These are phyloP conservation scores for Mechanitis messenoides DNA, from an alignment of 2,888 invertebrate species.

Conservation along the genomic window DNA sequence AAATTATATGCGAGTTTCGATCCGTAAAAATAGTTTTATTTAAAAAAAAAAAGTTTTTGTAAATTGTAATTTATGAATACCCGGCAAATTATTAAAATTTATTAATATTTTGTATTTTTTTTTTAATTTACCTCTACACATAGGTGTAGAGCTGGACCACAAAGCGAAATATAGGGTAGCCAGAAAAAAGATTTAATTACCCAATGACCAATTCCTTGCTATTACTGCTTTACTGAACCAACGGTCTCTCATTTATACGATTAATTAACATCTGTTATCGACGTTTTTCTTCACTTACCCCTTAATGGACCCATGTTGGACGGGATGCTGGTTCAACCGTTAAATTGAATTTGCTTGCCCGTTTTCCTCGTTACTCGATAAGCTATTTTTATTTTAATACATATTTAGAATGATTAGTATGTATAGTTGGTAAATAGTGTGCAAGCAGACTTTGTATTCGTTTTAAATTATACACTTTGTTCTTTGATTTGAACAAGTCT, in stretches of 20 bases:
- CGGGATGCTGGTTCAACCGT: slow-evolving; percentile 49
- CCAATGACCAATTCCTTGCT: slow-evolving; percentile 4
- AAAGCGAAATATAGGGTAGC: neutral
- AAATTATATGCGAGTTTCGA: no score
- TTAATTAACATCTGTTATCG: slow-evolving; percentile 71
- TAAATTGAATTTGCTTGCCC: slow-evolving; percentile 60
- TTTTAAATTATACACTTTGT: neutral
- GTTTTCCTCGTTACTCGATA: slow-evolving; percentile 36
- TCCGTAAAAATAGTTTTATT: no score
- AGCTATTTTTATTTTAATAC: slow-evolving; percentile 31
- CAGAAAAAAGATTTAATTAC: slow-evolving; percentile 5
- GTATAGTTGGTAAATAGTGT: neutral
- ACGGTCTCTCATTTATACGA: slow-evolving; percentile 56
- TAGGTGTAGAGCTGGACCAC: no score
- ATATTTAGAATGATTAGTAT: slow-evolving; percentile 11
- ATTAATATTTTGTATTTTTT: no score
- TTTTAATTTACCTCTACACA: no score
- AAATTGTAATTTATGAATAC: no score
- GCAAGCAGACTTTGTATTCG: neutral
- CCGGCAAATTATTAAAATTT: neutral
- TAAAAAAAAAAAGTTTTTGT: no score
- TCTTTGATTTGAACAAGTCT: no score
- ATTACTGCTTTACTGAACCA: slow-evolving; percentile 10
- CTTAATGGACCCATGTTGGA: slow-evolving; percentile 54
- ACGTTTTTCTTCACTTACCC: slow-evolving; percentile 59